Base-by-base conservation (phyloP, 2,888 invertebrate species). In the Agonum fuliginosum region DNA sequence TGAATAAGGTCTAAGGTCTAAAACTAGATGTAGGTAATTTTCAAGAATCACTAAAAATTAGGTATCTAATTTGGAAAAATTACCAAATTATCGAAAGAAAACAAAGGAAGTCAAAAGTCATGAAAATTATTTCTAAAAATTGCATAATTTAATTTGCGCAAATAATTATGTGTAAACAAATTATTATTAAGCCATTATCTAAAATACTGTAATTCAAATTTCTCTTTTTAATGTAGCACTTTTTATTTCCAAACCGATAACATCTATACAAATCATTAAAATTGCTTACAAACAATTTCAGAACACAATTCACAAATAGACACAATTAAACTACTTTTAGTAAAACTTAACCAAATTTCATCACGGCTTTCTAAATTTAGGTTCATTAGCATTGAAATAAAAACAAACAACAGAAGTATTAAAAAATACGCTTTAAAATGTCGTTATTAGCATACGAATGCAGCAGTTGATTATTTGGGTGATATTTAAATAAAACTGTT, bases 341-440 rank as follows among this genome's bases (percentile, higher is more conserved):
- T 17, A 46, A 12, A 54, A 62, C 30, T 30, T 62, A 30, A 17
- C 10, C 58, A 20, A 54, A 54, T 54, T 54, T 54, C 54, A 22
- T 62, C 17, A 17, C 58, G 10, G 30, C 58, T 62, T 30, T 30
- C 58, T 30, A 62, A 58, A 62, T 62, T 54, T 54, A n/a, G 12
- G n/a, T 3, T 30, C 58, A 62, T 62, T 62, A 62, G 58, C 58
- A 62, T 62, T 24, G 12, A 62, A 62, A 62, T 62, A 62, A 27
- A 62, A 62, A 62, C 30, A 62, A 62, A 62, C 58, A 58, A 27
- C 8, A 12, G 17, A 62, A 62, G 30, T 30, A 17, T 17, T 54
- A 0, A 20, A 54, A 54, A 62, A 27, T 62, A 12, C 58, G 17
- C 30, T 17, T 62, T 12, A 27, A 6, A 20, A 51, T 37, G 10